Percentiles rank a stretch among this genome's conserved stretches.
Evolutionary conservation across 1,140 invertebrate genomes (phyloP).

Genomic region (Condylostylus longicornis): DNA sequence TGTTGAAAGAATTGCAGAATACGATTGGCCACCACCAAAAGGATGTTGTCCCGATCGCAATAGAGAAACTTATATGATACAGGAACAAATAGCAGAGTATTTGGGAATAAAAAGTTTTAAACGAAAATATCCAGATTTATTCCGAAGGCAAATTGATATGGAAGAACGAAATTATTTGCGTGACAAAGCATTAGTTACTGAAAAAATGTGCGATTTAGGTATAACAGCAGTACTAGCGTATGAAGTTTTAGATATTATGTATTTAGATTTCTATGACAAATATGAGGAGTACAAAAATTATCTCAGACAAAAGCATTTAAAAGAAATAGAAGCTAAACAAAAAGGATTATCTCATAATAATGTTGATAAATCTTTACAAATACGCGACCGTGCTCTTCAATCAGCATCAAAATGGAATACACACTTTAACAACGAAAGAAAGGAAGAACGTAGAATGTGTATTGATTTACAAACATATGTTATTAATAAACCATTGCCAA

Average conservation of each 20-base stretch:
- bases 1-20: constrained; percentile 80
- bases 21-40: constrained; percentile 69
- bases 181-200: constrained; percentile 70
- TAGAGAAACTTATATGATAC: constrained; percentile 65
- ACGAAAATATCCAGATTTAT: constrained; percentile 82
- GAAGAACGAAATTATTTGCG: constrained; percentile 79
- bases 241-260: constrained; percentile 90
- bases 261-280: constrained; percentile 84
- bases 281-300: constrained; percentile 83
- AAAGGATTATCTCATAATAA: constrained; percentile 38
- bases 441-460: constrained; percentile 24
- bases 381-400: constrained; percentile 70
- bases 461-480: constrained; percentile 30
- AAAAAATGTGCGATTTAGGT: constrained; percentile 83
- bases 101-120: constrained; percentile 90
- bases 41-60: constrained; percentile 42
- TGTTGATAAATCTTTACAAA: constrained; percentile 47
- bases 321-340: constrained; percentile 25
- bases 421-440: constrained; percentile 54
- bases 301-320: constrained; percentile 56
- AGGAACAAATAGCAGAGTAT: constrained; percentile 77
- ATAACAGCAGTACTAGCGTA: constrained; percentile 79
- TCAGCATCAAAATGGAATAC: constrained; percentile 80
- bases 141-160: constrained; percentile 67
- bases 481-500: constrained; percentile 19